Conservation (phyloP, 2,797 vertebrate species). For the Lutjanus argentimaculatus region DNA sequence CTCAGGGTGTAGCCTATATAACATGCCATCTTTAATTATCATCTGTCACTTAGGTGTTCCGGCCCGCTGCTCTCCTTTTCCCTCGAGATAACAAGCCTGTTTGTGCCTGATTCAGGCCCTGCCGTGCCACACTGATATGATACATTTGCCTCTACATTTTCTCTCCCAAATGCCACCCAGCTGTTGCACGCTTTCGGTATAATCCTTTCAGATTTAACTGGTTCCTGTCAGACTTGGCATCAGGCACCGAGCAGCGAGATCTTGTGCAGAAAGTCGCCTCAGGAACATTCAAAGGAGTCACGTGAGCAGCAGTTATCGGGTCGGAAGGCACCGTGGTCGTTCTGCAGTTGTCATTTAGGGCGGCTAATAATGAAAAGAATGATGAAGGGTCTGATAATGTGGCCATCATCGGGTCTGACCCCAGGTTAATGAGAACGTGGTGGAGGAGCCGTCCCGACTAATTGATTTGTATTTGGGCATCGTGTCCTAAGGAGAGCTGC, state of each 20-base stretch:
- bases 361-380: slow-evolving; percentile 15
- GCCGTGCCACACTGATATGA: neutral
- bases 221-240: slow-evolving; percentile 29
- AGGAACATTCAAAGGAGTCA: slow-evolving; percentile 1
- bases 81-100: slow-evolving; percentile 4
- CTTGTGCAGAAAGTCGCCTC: slow-evolving; percentile 2
- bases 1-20: neutral
- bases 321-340: neutral
- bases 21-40: slow-evolving; percentile 16
- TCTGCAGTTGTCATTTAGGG: slow-evolving; percentile 13
- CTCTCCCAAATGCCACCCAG: slow-evolving; percentile 41
- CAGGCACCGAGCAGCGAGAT: slow-evolving; percentile 5
- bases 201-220: slow-evolving; percentile 45
- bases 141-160: slow-evolving; percentile 2
- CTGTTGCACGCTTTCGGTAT: slow-evolving; percentile 35
- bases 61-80: slow-evolving; percentile 20
- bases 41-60: slow-evolving; percentile 19
- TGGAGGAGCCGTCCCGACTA: neutral
- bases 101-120: neutral
- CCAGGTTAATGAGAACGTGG: slow-evolving; percentile 46
- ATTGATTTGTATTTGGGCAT: slow-evolving; percentile 17
- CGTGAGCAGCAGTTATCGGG: neutral
- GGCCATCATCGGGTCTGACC: slow-evolving; percentile 26
- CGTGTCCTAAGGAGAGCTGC: neutral
- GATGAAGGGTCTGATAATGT: slow-evolving; percentile 20